phyloP scores from a whole-genome alignment of 2,797 vertebrate genomes.

The Psittacula echo region DNA sequence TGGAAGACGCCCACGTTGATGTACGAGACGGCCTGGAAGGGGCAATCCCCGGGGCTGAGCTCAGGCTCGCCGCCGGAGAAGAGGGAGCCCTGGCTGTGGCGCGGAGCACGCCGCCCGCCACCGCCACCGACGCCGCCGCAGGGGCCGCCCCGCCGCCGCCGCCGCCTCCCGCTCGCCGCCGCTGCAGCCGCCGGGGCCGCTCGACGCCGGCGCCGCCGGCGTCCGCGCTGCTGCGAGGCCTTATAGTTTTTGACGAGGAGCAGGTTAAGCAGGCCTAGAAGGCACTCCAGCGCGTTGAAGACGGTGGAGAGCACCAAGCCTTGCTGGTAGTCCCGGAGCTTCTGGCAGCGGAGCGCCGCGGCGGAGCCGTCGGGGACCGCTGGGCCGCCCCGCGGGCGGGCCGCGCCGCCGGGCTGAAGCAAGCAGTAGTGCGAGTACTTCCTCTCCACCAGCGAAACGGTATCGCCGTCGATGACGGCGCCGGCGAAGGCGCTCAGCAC shows the following conservation, averaged over 20 bases:
- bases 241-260: slow-evolving; percentile 90
- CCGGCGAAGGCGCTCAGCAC: slow-evolving; percentile 95
- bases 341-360: slow-evolving; percentile 79
- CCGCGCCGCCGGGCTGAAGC: slow-evolving; percentile 58
- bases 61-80: slow-evolving; percentile 88
- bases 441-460: slow-evolving; percentile 91
- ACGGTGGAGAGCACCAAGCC: slow-evolving; percentile 91
- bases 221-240: slow-evolving; percentile 81
- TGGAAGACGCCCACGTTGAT: slow-evolving; percentile 89
- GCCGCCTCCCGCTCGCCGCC: slow-evolving; percentile 69
- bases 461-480: slow-evolving; percentile 95
- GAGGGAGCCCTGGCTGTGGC: slow-evolving; percentile 83
- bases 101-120: slow-evolving; percentile 70
- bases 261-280: slow-evolving; percentile 91
- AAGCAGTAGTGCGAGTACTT: slow-evolving; percentile 93
- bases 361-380: slow-evolving; percentile 20
- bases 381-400: background rate
- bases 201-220: slow-evolving; percentile 58
- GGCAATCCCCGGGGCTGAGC: slow-evolving; percentile 67
- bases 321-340: slow-evolving; percentile 90
- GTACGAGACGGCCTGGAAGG: slow-evolving; percentile 89
- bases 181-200: slow-evolving; percentile 58
- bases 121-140: background rate
- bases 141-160: background rate
- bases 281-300: slow-evolving; percentile 92